Percentiles rank a stretch among this genome's conserved stretches.
These are phyloP conservation scores for Andrena camellia DNA, from an alignment of 2,888 invertebrate species.

Conservation along the genomic window DNA sequence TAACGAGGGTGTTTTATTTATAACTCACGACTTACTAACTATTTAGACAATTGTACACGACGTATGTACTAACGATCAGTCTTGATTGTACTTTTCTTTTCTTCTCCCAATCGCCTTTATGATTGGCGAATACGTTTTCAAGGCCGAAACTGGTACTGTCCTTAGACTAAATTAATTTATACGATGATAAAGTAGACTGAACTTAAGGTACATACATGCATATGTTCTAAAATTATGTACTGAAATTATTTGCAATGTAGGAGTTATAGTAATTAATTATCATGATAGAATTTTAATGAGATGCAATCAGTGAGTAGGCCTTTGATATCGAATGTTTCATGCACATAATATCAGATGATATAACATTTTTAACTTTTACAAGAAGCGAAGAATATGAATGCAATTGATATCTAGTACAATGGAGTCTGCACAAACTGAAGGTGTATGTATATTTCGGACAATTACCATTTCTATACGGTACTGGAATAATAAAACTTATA, in stretches of 20 bases:
- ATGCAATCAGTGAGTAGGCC: conserved; percentile 62
- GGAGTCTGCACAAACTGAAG: conserved; percentile 69
- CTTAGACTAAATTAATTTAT: conserved; percentile 55
- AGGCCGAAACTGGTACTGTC: conserved; percentile 52
- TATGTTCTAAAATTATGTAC: conserved; percentile 47
- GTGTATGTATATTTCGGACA: conserved; percentile 74
- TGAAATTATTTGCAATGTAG: conserved; percentile 64
- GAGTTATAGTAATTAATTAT: conserved; percentile 39
- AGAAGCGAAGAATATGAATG: conserved; percentile 53
- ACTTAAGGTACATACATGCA: conserved; percentile 47
- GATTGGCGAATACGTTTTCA: not conserved
- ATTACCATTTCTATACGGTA: conserved; percentile 77
- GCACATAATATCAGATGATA: conserved; percentile 60
- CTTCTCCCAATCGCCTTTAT: not conserved
- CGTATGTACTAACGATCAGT: conserved; percentile 4
- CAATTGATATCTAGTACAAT: conserved; percentile 68
- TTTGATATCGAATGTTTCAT: conserved; percentile 57
- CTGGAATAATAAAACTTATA: conserved; percentile 75
- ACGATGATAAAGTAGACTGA: conserved; percentile 57
- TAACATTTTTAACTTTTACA: conserved; percentile 73
- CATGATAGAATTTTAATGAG: conserved; percentile 41
- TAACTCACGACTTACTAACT: not conserved
- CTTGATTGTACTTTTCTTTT: conserved; percentile 5
- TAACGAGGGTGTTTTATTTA: not conserved
- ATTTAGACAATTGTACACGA: not conserved